Conservation (phyloP, 2,888 invertebrate species). For the Drosophila mettleri region DNA sequence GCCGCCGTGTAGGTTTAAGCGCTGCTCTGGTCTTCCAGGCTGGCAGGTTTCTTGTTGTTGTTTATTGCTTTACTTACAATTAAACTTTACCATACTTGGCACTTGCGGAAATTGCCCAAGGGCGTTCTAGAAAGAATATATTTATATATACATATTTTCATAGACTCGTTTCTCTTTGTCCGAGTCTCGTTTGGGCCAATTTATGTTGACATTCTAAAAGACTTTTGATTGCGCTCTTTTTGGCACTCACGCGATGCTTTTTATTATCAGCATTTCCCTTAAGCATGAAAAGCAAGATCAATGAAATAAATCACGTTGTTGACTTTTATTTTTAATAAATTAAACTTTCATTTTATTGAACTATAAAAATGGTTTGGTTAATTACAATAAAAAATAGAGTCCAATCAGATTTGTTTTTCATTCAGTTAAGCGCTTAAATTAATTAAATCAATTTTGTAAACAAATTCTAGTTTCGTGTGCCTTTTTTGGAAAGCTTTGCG, state of each 20-base stretch:
- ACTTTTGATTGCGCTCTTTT: constrained; percentile 25
- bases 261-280: constrained; percentile 17
- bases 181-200: constrained; percentile 34
- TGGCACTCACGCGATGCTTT: constrained; percentile 1
- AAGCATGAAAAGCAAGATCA: background rate
- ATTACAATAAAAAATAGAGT: constrained; percentile 74
- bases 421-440: constrained; percentile 47
- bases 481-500: constrained; percentile 36
- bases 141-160: constrained; percentile 1
- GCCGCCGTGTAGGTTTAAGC: constrained; percentile 55
- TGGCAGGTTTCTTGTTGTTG: constrained; percentile 34
- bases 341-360: constrained; percentile 76
- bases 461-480: constrained; percentile 43
- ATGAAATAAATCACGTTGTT: background rate
- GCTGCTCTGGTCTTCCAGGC: constrained; percentile 31
- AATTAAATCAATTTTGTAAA: constrained; percentile 47
- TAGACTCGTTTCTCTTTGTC: constrained; percentile 14
- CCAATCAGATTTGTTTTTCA: constrained; percentile 49
- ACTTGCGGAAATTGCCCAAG: constrained; percentile 71
- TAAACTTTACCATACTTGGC: constrained; percentile 71
- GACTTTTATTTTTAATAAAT: constrained; percentile 68
- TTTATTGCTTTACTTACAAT: constrained; percentile 61
- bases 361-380: constrained; percentile 69
- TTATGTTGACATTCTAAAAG: constrained; percentile 67
- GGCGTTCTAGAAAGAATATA: constrained; percentile 55